These are phyloP conservation scores for Mesoclemmys tuberculata DNA, from an alignment of 2,113 vertebrate species.

Conservation along the genomic window DNA sequence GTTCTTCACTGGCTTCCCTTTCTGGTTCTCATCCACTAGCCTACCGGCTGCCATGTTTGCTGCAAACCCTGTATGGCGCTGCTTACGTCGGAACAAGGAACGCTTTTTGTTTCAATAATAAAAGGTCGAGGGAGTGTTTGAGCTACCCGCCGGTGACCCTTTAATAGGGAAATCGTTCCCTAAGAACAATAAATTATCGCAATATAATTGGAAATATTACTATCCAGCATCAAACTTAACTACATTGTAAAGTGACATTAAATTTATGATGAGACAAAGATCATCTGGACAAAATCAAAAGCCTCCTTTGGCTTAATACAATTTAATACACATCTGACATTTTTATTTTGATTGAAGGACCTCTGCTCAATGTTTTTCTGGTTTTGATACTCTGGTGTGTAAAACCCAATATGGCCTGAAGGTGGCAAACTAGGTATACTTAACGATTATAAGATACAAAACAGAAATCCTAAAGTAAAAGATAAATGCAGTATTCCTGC, in stretches of 20 bases:
- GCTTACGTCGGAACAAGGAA: background rate
- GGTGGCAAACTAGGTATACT: slow-evolving; percentile 73
- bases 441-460: accelerated
- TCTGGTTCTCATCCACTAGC: background rate
- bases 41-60: background rate
- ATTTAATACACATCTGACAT: background rate
- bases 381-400: slow-evolving; percentile 20
- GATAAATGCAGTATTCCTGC: background rate
- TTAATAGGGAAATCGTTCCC: background rate
- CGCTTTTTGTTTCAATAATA: background rate
- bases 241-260: background rate
- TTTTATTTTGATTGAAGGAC: slow-evolving; percentile 25
- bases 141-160: no score
- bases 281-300: background rate
- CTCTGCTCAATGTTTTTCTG: slow-evolving; percentile 6
- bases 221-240: background rate
- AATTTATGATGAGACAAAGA: background rate
- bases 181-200: background rate
- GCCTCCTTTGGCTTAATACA: background rate
- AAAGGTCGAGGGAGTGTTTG: background rate
- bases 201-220: background rate
- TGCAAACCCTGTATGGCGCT: background rate
- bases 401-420: slow-evolving; percentile 64
- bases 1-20: background rate
- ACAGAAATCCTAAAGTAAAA: background rate